Evolutionary conservation across 2,888 invertebrate genomes (phyloP), one percentile per base, ranked within the genome.

Genomic region (Catocala nupta): DNA sequence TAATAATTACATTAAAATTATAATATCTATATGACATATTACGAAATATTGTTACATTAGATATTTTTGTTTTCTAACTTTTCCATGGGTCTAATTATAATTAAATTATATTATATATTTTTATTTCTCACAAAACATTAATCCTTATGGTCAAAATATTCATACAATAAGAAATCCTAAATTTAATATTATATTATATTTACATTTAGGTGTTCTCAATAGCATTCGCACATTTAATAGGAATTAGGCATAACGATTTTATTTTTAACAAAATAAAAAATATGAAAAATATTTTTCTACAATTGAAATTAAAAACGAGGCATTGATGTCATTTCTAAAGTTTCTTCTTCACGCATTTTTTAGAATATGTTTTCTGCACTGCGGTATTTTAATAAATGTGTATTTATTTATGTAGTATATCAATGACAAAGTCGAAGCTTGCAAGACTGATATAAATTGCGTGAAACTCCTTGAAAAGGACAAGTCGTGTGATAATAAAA

Each of bases 381-480:
- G 71, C 74, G 59, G 56, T 67, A 39, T 60, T 48, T 52, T 50
- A 33, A 34, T 52, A 55, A 51, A 57, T 34, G 42, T 55, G 63
- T 70, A 7, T 67, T 69, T 71, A 12, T 55, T 77, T 69, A 55
- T 68, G 67, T 72, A 68, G 76, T 71, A 76, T 82, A 83, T 80
- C 79, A 82, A 72, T 66, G 88, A 88, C 84, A 74, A 81, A 85
- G 85, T 88, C 87, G 82, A 89, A 85, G 91, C 91, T 89, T 87
- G 90, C 89, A 92, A 93, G 93, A 93, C 93, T 93, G 93, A 93
- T 77, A 80, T 70, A 65, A 68, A 75, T 77, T 81, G 79, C 86
- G 81, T 83, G 83, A 65, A 76, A 78, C 70, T 90, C 92, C 93
- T 93, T 92, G 60, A 81, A 85, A 93, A 93, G 93, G 93, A 90